phyloP scores from a whole-genome alignment of 2,797 vertebrate species.

The Gallinago solitaria region DNA sequence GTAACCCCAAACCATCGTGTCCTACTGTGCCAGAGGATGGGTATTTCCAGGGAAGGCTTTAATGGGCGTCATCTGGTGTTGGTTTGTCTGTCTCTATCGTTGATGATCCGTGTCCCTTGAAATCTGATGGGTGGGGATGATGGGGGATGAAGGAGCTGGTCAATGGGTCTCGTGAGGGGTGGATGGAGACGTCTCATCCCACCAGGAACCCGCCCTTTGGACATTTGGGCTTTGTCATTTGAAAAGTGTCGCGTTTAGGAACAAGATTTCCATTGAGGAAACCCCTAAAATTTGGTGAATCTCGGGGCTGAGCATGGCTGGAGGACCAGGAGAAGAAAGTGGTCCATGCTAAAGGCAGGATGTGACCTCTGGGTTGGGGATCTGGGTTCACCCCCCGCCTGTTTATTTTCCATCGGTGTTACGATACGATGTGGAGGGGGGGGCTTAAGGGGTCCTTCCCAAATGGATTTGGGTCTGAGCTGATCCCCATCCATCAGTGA shows the following conservation, averaged over 20 bases:
- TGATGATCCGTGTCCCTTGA: neutral
- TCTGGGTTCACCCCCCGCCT: neutral
- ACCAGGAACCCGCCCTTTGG: too few relatives aligned
- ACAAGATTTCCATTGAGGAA: neutral
- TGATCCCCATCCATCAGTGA: neutral
- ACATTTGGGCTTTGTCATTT: too few relatives aligned
- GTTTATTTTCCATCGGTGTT: accelerated
- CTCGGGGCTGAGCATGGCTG: accelerated
- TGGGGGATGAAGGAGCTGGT: neutral
- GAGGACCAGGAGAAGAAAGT: neutral
- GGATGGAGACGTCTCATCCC: too few relatives aligned
- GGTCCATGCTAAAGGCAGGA: neutral
- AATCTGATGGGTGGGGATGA: neutral
- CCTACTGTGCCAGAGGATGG: too few relatives aligned
- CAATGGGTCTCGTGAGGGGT: neutral
- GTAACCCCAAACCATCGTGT: accelerated
- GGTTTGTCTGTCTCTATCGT: accelerated
- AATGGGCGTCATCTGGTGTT: accelerated
- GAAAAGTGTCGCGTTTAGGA: accelerated
- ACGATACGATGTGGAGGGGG: accelerated
- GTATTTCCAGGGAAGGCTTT: neutral
- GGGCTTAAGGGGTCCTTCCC: neutral
- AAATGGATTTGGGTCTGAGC: neutral
- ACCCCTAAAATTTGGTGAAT: accelerated
- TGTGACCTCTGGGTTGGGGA: neutral